Evolutionary conservation across 2,113 vertebrate genomes (phyloP).

Genomic region (Bubo blakistoni): DNA sequence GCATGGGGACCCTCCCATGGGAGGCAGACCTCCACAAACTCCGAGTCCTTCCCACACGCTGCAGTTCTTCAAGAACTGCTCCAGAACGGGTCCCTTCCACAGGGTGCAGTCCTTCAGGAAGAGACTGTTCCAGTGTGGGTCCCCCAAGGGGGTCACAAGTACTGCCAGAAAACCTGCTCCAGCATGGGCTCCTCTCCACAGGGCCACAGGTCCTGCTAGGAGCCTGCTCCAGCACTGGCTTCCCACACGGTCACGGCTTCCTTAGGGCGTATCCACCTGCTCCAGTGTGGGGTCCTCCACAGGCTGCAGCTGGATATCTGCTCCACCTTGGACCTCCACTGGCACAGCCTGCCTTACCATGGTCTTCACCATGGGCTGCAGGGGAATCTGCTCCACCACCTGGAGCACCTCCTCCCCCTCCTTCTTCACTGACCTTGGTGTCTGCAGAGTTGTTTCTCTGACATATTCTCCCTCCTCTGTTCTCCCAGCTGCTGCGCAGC

Average conservation of each 20-base stretch:
- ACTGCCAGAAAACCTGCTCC: neutral
- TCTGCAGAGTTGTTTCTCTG: neutral
- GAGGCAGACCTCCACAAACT: neutral
- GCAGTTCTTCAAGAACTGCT: neutral
- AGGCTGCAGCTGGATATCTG: neutral
- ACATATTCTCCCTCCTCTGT: neutral
- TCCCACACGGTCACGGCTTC: neutral
- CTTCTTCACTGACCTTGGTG: neutral
- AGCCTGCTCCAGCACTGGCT: neutral
- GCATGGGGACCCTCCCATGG: fast-evolving
- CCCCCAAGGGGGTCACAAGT: neutral
- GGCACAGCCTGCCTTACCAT: neutral
- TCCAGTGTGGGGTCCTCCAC: fast-evolving
- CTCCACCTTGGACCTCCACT: fast-evolving
- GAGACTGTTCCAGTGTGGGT: neutral
- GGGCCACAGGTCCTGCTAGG: neutral
- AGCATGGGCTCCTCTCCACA: fast-evolving
- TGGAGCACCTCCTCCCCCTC: neutral
- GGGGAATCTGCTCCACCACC: fast-evolving
- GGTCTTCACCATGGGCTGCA: fast-evolving
- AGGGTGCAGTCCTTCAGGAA: neutral
- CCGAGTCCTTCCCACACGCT: neutral
- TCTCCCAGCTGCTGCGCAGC: neutral
- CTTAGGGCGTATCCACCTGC: neutral
- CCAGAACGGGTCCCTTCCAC: neutral